These are phyloP conservation scores for Phlogophora meticulosa DNA, from an alignment of 2,888 invertebrate species.

Conservation along the genomic window DNA sequence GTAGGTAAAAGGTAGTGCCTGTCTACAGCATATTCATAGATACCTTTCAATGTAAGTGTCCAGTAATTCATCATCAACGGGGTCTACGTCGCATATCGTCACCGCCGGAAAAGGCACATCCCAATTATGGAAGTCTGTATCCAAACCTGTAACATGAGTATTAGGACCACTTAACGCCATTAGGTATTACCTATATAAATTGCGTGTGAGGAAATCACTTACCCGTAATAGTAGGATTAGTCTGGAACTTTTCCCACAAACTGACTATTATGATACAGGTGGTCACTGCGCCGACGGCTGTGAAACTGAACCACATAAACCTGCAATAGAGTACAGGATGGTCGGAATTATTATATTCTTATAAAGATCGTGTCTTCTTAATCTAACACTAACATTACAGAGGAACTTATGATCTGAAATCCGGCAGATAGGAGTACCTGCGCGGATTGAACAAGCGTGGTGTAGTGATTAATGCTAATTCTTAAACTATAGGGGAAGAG, in stretches of 20 bases:
- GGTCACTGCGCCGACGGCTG: conserved; percentile 93
- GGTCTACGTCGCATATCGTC: conserved; percentile 91
- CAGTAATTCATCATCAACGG: conserved; percentile 88
- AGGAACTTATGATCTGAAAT: background rate
- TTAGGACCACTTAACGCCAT: background rate
- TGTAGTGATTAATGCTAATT: too few species aligned
- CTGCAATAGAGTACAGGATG: conserved; percentile 79
- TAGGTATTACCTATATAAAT: background rate
- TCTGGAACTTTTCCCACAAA: conserved; percentile 96
- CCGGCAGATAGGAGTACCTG: too few species aligned
- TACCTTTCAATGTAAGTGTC: conserved; percentile 86
- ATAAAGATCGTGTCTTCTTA: too few species aligned
- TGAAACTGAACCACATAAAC: conserved; percentile 95
- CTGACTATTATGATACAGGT: conserved; percentile 94
- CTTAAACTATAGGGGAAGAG: too few species aligned
- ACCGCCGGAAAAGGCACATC: conserved; percentile 94
- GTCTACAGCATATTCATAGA: conserved; percentile 1
- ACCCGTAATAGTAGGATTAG: conserved; percentile 95
- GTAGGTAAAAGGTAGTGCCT: too few species aligned
- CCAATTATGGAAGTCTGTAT: conserved; percentile 96
- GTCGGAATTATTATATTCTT: background rate
- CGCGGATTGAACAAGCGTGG: too few species aligned
- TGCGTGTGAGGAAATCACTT: conserved; percentile 31
- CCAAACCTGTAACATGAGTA: conserved; percentile 88
- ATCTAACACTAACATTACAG: too few species aligned